Evolutionary conservation across 2,888 invertebrate species (phyloP).

Genomic region (Adelphocoris suturalis): DNA sequence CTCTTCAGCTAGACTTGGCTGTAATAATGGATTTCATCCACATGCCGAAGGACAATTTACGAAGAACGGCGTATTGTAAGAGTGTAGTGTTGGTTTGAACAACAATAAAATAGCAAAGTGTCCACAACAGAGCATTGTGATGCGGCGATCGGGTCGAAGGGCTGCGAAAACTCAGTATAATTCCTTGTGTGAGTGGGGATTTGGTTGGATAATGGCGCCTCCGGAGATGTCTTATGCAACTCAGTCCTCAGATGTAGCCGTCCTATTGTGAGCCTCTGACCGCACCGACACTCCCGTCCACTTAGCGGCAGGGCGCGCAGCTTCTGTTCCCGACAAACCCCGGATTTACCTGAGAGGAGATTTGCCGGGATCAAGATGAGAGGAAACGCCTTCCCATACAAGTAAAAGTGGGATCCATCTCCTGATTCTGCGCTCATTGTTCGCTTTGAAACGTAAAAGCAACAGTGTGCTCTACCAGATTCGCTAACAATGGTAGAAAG

Average conservation of each 20-base stretch:
- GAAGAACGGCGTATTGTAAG: not conserved
- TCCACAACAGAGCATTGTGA: not conserved
- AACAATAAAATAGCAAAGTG: not conserved
- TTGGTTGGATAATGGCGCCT: not conserved
- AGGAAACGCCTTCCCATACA: not conserved
- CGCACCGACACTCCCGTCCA: not conserved
- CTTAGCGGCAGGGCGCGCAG: slow-evolving; percentile 31
- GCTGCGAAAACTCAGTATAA: not conserved
- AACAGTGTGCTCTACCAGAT: not conserved
- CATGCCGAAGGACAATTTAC: too few species aligned
- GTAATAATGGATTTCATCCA: too few species aligned
- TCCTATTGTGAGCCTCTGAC: not conserved
- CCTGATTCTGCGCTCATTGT: not conserved
- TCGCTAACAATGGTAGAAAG: not conserved
- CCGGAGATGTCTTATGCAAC: slow-evolving; percentile 15
- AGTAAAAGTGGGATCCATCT: not conserved
- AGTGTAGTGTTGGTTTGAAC: not conserved
- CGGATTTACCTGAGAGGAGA: slow-evolving; percentile 5
- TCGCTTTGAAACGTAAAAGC: not conserved
- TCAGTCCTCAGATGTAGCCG: not conserved
- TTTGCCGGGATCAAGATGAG: not conserved
- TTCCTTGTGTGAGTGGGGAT: not conserved
- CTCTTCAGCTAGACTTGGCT: too few species aligned
- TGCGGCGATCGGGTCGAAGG: not conserved
- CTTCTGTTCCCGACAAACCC: not conserved